Percentiles rank a stretch among this genome's conserved stretches.
These are phyloP conservation scores for Ennomos erosarius DNA, from an alignment of 2,888 invertebrate genomes.

Conservation along the genomic window DNA sequence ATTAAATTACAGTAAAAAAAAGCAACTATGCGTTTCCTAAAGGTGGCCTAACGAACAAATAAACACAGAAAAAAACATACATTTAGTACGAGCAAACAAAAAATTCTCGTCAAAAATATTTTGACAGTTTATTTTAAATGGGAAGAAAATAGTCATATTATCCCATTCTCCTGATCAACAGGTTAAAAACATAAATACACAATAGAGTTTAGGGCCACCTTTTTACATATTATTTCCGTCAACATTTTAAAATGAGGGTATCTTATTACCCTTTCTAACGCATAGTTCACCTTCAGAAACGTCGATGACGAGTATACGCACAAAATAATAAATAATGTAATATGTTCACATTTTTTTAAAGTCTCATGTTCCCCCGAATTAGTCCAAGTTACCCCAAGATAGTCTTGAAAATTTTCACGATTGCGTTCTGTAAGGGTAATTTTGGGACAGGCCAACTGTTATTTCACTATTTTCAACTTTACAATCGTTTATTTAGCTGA, in stretches of 20 bases:
- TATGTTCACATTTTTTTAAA: not conserved
- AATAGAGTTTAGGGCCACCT: slow-evolving; percentile 26
- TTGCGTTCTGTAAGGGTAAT: no score
- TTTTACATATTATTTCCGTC: slow-evolving; percentile 11
- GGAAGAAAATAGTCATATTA: slow-evolving; percentile 47
- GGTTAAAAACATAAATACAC: slow-evolving; percentile 41
- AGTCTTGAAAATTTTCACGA: no score
- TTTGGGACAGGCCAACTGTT: no score
- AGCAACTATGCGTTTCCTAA: slow-evolving; percentile 5
- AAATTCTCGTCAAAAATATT: slow-evolving; percentile 43
- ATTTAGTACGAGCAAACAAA: slow-evolving; percentile 25
- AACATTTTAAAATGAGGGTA: slow-evolving; percentile 13
- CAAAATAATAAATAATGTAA: slow-evolving; percentile 3
- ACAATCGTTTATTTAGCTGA: no score
- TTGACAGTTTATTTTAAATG: slow-evolving; percentile 36
- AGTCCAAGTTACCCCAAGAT: no score
- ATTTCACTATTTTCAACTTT: no score
- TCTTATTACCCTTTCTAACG: slow-evolving; percentile 8
- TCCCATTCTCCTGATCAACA: slow-evolving; percentile 61
- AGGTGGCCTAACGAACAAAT: slow-evolving; percentile 20
- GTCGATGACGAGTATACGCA: slow-evolving; percentile 28
- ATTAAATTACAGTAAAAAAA: slow-evolving; percentile 5
- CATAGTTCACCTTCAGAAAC: slow-evolving; percentile 39
- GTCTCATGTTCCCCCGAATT: no score
- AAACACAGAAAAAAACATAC: slow-evolving; percentile 29